These are phyloP conservation scores for Pterois miles DNA, from an alignment of 2,797 vertebrate genomes.

Conservation along the genomic window DNA sequence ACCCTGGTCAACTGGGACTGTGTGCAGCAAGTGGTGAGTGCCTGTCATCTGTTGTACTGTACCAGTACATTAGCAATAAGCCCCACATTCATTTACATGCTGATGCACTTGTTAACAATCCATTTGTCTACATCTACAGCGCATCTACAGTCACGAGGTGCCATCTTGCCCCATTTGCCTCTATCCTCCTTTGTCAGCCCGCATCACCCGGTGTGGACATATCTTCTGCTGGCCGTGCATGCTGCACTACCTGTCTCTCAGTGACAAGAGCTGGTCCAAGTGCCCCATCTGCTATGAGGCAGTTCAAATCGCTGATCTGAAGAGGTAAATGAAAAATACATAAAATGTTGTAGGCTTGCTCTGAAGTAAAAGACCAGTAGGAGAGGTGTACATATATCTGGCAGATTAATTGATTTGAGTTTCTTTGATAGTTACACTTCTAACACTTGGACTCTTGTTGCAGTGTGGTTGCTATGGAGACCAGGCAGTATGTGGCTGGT, in stretches of 20 bases:
- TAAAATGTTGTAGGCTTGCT: background rate
- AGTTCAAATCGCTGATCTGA: conserved; percentile 92
- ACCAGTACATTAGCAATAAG: background rate
- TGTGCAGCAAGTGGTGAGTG: conserved; percentile 99
- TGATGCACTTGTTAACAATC: background rate
- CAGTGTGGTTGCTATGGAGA: conserved; percentile 97
- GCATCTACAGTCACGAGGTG: conserved; percentile 98
- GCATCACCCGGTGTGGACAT: conserved; percentile 97
- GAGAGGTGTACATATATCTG: background rate
- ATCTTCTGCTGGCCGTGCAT: conserved; percentile 99
- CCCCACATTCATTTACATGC: background rate
- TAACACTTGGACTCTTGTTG: conserved; percentile 18
- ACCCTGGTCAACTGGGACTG: conserved; percentile 99
- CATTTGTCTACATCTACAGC: conserved; percentile 73
- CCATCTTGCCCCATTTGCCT: conserved; percentile 99
- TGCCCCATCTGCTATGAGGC: conserved; percentile 98
- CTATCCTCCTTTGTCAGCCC: conserved; percentile 94
- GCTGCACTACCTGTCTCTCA: conserved; percentile 95
- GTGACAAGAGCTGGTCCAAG: conserved; percentile 96
- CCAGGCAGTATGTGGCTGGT: conserved; percentile 90
- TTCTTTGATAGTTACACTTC: background rate
- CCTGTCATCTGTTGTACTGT: background rate
- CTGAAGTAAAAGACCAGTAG: background rate
- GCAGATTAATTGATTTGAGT: background rate
- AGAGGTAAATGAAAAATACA: conserved; percentile 84